Conservation (phyloP, 1,140 invertebrate species). For the Drosophila cardini region DNA sequence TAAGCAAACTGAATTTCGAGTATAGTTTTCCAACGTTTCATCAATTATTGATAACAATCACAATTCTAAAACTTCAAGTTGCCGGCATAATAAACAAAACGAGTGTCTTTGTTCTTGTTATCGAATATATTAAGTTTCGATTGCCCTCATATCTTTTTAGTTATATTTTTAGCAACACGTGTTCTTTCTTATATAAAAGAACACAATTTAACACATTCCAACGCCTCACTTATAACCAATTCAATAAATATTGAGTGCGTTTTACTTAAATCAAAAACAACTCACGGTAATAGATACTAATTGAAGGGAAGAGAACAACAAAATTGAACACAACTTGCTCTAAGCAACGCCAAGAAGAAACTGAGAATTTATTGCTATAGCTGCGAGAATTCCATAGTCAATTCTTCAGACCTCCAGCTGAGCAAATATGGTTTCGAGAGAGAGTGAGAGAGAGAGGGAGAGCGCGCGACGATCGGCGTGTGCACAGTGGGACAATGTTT, state of each 20-base stretch:
- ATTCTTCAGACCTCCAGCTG: slow-evolving; percentile 15
- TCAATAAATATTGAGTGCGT: slow-evolving; percentile 20
- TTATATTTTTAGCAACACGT: slow-evolving; percentile 7
- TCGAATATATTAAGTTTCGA: too few relatives aligned
- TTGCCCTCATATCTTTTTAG: too few relatives aligned
- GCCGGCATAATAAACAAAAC: neutral
- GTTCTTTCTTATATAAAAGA: slow-evolving; percentile 23
- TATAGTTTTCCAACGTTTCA: neutral
- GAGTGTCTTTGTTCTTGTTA: too few relatives aligned
- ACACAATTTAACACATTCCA: neutral
- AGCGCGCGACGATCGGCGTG: neutral
- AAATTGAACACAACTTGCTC: slow-evolving; percentile 3
- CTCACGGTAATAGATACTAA: slow-evolving; percentile 19
- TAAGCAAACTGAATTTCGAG: neutral
- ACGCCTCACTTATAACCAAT: slow-evolving; percentile 8
- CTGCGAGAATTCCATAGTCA: slow-evolving; percentile 1
- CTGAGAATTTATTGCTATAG: slow-evolving; percentile 31
- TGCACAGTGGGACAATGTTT: slow-evolving; percentile 5
- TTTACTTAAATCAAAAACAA: slow-evolving; percentile 10
- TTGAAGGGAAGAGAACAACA: neutral
- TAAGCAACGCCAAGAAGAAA: neutral
- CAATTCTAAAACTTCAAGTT: neutral
- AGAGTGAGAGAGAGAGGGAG: neutral
- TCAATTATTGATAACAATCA: slow-evolving; percentile 15
- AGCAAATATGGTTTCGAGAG: neutral